phyloP scores from a whole-genome alignment of 1,140 invertebrate genomes.

The Cydia amplana region DNA sequence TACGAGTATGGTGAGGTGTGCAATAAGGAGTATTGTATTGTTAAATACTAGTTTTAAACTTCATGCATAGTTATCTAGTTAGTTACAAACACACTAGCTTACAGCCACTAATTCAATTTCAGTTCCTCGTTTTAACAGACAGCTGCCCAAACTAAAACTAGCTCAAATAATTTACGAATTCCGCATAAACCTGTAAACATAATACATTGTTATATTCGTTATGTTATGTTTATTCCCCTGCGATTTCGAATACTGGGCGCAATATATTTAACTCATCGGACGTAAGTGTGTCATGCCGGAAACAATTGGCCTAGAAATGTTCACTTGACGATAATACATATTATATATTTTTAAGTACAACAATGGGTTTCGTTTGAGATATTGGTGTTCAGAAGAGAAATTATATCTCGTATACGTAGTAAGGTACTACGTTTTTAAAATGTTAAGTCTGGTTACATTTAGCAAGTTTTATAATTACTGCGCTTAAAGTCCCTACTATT shows the following conservation, averaged over 20 bases:
- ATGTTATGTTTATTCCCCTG: not conserved
- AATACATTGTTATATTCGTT: not conserved
- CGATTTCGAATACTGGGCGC: not conserved
- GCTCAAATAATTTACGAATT: not conserved
- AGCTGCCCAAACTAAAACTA: not conserved
- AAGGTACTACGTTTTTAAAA: not conserved
- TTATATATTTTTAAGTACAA: slow-evolving; percentile 10
- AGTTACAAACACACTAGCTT: too few relatives aligned
- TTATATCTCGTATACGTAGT: too few relatives aligned
- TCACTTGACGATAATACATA: not conserved
- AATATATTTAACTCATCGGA: slow-evolving; percentile 9
- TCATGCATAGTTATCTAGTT: too few relatives aligned
- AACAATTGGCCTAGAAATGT: slow-evolving; percentile 13
- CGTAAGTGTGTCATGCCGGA: slow-evolving; percentile 5
- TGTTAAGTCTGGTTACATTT: too few relatives aligned
- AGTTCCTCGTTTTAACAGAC: not conserved
- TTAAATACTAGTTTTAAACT: too few relatives aligned
- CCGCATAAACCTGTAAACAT: not conserved
- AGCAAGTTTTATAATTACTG: too few relatives aligned
- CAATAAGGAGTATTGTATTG: too few relatives aligned
- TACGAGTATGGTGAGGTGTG: too few relatives aligned
- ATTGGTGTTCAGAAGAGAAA: not conserved
- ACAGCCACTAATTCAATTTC: not conserved
- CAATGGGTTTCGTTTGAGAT: not conserved
- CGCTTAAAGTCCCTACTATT: too few relatives aligned